These are phyloP conservation scores for Dryas iulia DNA, from an alignment of 1,140 invertebrate genomes.

Conservation along the genomic window DNA sequence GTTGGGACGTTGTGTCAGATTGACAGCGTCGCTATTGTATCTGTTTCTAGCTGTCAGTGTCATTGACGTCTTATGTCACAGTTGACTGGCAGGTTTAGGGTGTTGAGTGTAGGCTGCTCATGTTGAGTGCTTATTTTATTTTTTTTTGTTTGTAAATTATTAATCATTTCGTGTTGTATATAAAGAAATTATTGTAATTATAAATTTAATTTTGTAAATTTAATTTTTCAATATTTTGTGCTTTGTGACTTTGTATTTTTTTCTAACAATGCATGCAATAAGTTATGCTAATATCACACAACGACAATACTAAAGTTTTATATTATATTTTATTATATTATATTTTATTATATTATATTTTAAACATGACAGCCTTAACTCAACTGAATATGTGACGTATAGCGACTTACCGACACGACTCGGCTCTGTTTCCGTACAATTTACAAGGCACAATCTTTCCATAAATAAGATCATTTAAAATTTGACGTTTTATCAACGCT, in stretches of 20 bases:
- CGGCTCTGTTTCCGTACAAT: conserved; percentile 28
- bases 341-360: background rate
- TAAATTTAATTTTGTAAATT: background rate
- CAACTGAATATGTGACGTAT: conserved; percentile 4
- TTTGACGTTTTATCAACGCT: conserved; percentile 15
- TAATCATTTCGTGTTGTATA: background rate
- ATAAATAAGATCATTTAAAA: no score
- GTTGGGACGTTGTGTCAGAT: no score
- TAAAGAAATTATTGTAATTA: background rate
- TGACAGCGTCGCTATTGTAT: no score
- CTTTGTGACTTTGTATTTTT: background rate
- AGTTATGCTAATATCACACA: background rate
- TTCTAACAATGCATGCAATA: background rate
- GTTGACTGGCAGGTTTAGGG: background rate
- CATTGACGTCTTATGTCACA: no score
- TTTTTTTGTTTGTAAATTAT: background rate
- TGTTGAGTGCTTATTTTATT: background rate
- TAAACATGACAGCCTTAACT: conserved; percentile 10
- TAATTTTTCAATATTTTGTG: background rate
- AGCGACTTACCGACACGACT: conserved; percentile 22
- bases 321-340: background rate
- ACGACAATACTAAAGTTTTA: background rate
- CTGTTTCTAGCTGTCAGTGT: no score
- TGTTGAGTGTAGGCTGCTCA: background rate
- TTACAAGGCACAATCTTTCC: conserved; percentile 23